Evolutionary conservation across 2,113 vertebrate genomes (phyloP).

Genomic region (Dasyprocta punctata): DNA sequence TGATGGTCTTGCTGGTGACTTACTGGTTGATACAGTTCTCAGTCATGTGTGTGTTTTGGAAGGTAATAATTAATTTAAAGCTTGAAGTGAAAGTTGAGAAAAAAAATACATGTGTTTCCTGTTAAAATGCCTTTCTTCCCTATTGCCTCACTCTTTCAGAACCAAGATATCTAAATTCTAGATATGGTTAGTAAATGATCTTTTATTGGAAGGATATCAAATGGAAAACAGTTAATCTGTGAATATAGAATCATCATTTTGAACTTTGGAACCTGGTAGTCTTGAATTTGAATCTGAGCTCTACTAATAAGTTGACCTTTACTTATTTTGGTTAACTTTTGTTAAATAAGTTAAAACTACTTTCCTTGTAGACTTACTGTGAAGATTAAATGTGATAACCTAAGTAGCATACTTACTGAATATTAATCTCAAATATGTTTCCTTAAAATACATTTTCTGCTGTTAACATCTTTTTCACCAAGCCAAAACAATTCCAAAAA

Average conservation of each 20-base stretch:
- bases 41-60: constrained; percentile 27
- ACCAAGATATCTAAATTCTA: constrained; percentile 49
- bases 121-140: not conserved
- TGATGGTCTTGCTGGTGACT: not conserved
- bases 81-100: not conserved
- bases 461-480: not conserved
- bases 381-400: not conserved
- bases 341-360: not conserved
- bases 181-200: not conserved
- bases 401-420: not conserved
- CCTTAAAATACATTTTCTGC: constrained; percentile 5
- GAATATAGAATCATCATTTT: not conserved
- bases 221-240: not conserved
- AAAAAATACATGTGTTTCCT: not conserved
- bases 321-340: constrained; percentile 16
- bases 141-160: constrained; percentile 28
- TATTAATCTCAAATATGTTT: constrained; percentile 2
- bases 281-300: not conserved
- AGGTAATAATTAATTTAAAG: not conserved
- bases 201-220: constrained; percentile 9
- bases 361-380: not conserved
- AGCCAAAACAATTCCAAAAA: not conserved
- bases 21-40: not conserved
- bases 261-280: not conserved
- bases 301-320: not conserved